Evolutionary conservation across 1,140 invertebrate species (phyloP).

Genomic region (Lithobius niger): DNA sequence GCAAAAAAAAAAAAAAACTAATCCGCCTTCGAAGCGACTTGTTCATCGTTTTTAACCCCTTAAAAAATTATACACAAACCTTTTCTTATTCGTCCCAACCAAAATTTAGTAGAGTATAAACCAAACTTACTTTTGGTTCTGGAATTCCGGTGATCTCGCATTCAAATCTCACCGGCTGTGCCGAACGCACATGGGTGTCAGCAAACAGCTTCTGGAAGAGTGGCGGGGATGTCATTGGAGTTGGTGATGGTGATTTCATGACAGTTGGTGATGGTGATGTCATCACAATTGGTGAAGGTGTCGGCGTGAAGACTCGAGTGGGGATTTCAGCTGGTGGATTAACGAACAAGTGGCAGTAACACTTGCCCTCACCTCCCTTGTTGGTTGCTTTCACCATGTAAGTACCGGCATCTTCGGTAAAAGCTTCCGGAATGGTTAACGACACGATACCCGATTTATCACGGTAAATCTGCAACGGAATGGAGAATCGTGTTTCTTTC

Average conservation of each 20-base stretch:
- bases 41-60: too few species aligned
- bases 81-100: too few species aligned
- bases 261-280: conserved; percentile 35
- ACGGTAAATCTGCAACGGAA: conserved; percentile 11
- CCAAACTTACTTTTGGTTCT: conserved; percentile 46
- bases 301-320: conserved; percentile 27
- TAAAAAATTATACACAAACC: too few species aligned
- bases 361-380: conserved; percentile 57
- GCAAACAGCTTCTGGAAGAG: conserved; percentile 49
- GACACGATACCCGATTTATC: conserved; percentile 38
- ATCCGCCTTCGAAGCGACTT: too few species aligned
- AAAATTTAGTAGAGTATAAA: too few species aligned
- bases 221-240: conserved; percentile 40
- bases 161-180: conserved; percentile 50
- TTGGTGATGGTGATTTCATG: conserved; percentile 38
- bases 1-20: too few species aligned
- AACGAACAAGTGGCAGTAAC: conserved; percentile 60
- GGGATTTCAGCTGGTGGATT: conserved; percentile 19
- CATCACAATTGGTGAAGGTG: conserved; percentile 17
- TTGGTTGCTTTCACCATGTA: conserved; percentile 62
- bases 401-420: conserved; percentile 51
- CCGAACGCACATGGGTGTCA: conserved; percentile 37
- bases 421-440: conserved; percentile 42
- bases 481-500: too few species aligned
- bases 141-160: conserved; percentile 55